Evolutionary conservation across 2,888 invertebrate species (phyloP), one percentile per base, ranked within the genome.

Genomic region (Mantis religiosa): DNA sequence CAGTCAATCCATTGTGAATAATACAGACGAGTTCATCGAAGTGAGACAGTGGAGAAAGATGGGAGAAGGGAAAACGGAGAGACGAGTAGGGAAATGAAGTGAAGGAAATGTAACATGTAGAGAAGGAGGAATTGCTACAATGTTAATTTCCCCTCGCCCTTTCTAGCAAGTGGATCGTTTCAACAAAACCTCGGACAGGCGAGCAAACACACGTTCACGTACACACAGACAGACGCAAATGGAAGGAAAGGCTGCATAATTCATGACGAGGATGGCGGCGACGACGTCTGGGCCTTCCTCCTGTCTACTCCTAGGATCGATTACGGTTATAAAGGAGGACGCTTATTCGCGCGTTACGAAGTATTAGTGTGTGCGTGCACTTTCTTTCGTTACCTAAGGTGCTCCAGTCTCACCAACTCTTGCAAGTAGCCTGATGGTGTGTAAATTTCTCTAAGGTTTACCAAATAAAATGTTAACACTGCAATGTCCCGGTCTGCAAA

Each of bases 141-240:
- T 82, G 81, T 86, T 86, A 71, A 86, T 86, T 86, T 86, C 86
- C 81, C 81, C 81, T 86, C 81, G 25, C 86, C 54, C 54, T 71
- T 71, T 71, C 54, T 71, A 25, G 54, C 54, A 71, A 71, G 54
- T 71, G 54, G 54, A 71, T 71, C 54, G 54, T 71, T 71, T 71
- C 54, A 71, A 71, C 54, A 71, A 71, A 71, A 71, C 54, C 54
- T 71, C 54, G 54, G 54, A 71, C 54, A 71, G 54, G 54, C 54
- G 54, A 71, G 54, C 54, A 71, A 71, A 71, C 54, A 71, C 54
- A 41, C 41, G 41, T 41, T 41, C 41, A 41, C 41, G 41, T 41
- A 41, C 41, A 41, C 41, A 71, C 54, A 71, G 54, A 71, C 54
- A 71, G 54, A 71, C 54, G 41, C 54, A 71, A 71, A 71, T 71